Conservation (phyloP, 2,888 invertebrate genomes). For the Drosophila recens region DNA sequence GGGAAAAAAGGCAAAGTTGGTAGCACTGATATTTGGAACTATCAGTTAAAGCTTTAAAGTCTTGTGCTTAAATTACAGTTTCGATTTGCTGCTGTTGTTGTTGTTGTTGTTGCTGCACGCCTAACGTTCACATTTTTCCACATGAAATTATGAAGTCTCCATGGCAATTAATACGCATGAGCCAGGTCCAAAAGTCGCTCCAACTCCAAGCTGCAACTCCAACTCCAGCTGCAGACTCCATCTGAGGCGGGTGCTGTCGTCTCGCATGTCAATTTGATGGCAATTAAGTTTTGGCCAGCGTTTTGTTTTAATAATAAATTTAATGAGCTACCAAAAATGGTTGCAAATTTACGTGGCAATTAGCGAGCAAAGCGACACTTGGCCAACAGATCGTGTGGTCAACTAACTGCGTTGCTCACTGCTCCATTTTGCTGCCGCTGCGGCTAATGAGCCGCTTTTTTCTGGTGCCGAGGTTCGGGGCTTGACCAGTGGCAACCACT, state of each 20-base stretch:
- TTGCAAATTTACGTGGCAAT: conserved; percentile 81
- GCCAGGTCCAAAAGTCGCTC: background rate
- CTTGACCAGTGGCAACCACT: conserved; percentile 50
- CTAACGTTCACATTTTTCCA: conserved; percentile 80
- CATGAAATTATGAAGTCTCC: conserved; percentile 79
- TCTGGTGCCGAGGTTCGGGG: conserved; percentile 23
- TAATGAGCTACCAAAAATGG: conserved; percentile 84
- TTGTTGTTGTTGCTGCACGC: conserved; percentile 56
- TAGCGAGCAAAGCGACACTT: conserved; percentile 75
- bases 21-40: conserved; percentile 1
- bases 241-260: conserved; percentile 73
- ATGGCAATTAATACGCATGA: conserved; percentile 79
- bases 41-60: conserved; percentile 41
- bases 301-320: conserved; percentile 79
- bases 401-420: conserved; percentile 19
- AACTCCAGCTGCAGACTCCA: conserved; percentile 21
- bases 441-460: conserved; percentile 60
- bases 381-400: conserved; percentile 69
- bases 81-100: conserved; percentile 38
- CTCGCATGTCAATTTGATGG: conserved; percentile 81
- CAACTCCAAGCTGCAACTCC: conserved; percentile 6
- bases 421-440: conserved; percentile 53
- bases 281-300: conserved; percentile 72
- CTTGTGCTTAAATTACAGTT: conserved; percentile 69
- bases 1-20: background rate